phyloP scores from a whole-genome alignment of 2,888 invertebrate species.

The Leptinotarsa rubiginosa region DNA sequence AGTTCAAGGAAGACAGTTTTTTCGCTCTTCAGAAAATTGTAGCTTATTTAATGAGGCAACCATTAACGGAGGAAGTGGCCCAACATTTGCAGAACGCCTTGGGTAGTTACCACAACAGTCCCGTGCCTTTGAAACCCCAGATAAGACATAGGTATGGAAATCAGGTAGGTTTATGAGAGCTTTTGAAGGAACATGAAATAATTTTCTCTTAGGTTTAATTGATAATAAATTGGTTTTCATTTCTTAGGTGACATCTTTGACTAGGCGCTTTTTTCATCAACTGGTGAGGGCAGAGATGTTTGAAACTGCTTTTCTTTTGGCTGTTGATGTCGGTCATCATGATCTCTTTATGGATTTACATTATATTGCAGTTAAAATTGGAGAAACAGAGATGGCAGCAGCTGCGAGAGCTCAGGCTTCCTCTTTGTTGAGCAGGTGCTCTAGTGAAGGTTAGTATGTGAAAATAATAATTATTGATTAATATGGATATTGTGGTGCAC shows the following conservation, averaged over 20 bases:
- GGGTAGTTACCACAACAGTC: slow-evolving; percentile 82
- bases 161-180: slow-evolving; percentile 54
- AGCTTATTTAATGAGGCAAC: slow-evolving; percentile 73
- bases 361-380: slow-evolving; percentile 76
- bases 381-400: slow-evolving; percentile 73
- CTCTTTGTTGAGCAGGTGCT: slow-evolving; percentile 63
- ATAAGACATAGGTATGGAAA: slow-evolving; percentile 81
- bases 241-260: slow-evolving; percentile 80
- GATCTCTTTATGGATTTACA: slow-evolving; percentile 89
- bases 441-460: slow-evolving; percentile 60
- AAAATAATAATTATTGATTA: not conserved
- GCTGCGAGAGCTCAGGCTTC: slow-evolving; percentile 79
- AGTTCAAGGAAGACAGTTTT: slow-evolving; percentile 81
- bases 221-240: slow-evolving; percentile 7
- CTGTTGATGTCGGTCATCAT: slow-evolving; percentile 86
- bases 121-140: slow-evolving; percentile 74
- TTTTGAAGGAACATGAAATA: too few species aligned
- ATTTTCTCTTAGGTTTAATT: too few species aligned
- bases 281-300: slow-evolving; percentile 80
- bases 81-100: slow-evolving; percentile 81
- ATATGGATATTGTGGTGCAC: not conserved
- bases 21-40: slow-evolving; percentile 80
- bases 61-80: slow-evolving; percentile 72
- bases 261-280: slow-evolving; percentile 88
- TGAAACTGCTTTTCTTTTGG: slow-evolving; percentile 86